Base-by-base conservation (phyloP, 2,113 vertebrate genomes). In the Potamarius usumacintae region DNA sequence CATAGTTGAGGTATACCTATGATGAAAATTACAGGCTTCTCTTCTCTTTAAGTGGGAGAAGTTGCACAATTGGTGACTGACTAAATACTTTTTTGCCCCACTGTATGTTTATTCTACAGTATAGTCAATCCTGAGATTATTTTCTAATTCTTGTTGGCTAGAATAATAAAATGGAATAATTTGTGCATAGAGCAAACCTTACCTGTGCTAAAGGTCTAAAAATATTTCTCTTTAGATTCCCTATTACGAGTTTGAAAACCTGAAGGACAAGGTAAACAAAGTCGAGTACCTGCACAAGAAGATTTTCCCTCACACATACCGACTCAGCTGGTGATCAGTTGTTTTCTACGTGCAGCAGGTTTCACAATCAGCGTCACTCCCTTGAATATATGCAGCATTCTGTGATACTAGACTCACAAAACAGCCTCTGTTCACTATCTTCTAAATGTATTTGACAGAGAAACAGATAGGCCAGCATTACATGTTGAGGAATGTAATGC, bases 251-350 rank as follows among this genome's bases (percentile, higher is more conserved):
- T 90, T 95, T 91, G 95, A 97, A 74, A 85, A 83, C 80, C 91
- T 97, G n/a, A 78, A 76, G 0, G 92, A 80, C 86, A 92, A 90
- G 81, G 89, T 60, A 14, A 92, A 94, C 2, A 79, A 95, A 74
- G 94, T 97, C 82, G 93, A 96, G 15, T 98, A 99, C 90, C 95
- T 99, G 87, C 96, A 97, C 74, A 96, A 95, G 88, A 99, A 97
- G 84, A 93, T 99, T 1, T 98, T 98, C 91, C 94, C 97, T 89
- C 93, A 94, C 88, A 95, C 93, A 0, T 93, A 92, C 0, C 91
- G 93, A 81, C 87, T 95, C 17, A 92, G 84, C 74, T 96, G 94
- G 94, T 98, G 92, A 96, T 53, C 17, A 9, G 53, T 72, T 53
- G 53, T 78, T 86, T 20, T 57, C 14, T 25, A 86, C 55, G 77